Evolutionary conservation across 64 coral and sea anemone genomes (phyloP).

Genomic region (Astreopora myriophthalma): DNA sequence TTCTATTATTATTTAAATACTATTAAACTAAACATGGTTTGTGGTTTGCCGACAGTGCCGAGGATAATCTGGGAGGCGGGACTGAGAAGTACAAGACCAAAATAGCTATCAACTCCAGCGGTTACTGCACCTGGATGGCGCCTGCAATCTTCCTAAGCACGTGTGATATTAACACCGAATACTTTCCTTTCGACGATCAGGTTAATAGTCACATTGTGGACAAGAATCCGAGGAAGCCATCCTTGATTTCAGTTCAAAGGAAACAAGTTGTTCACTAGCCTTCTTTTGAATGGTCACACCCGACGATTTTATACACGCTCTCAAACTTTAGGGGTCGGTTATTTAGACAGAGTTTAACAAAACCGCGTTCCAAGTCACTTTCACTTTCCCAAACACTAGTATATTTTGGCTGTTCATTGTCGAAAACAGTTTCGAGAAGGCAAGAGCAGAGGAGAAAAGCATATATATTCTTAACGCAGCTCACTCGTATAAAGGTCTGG

Average conservation of each 20-base stretch:
- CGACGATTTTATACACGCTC: too few species aligned
- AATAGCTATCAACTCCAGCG: constrained; percentile 46
- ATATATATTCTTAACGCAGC: too few species aligned
- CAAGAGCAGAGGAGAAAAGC: too few species aligned
- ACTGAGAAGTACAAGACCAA: constrained; percentile 92
- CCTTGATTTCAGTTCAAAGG: neutral
- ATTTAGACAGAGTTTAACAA: too few species aligned
- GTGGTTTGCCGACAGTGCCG: constrained; percentile 88
- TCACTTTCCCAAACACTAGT: too few species aligned
- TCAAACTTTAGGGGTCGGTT: too few species aligned
- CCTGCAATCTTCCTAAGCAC: constrained; percentile 92
- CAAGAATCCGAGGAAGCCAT: neutral
- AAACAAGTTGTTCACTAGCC: too few species aligned
- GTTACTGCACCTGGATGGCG: constrained; percentile 69
- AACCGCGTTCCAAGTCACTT: too few species aligned
- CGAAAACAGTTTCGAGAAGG: too few species aligned
- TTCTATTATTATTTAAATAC: neutral
- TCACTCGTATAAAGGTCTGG: too few species aligned
- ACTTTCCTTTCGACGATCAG: constrained; percentile 93
- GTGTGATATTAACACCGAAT: constrained; percentile 81
- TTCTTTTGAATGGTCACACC: too few species aligned
- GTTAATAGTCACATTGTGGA: neutral
- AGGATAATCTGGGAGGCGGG: constrained; percentile 70
- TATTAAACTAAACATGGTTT: constrained; percentile 78
- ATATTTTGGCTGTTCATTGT: too few species aligned